These are phyloP conservation scores for Strigops habroptila DNA, from an alignment of 2,113 vertebrate genomes.

Conservation along the genomic window DNA sequence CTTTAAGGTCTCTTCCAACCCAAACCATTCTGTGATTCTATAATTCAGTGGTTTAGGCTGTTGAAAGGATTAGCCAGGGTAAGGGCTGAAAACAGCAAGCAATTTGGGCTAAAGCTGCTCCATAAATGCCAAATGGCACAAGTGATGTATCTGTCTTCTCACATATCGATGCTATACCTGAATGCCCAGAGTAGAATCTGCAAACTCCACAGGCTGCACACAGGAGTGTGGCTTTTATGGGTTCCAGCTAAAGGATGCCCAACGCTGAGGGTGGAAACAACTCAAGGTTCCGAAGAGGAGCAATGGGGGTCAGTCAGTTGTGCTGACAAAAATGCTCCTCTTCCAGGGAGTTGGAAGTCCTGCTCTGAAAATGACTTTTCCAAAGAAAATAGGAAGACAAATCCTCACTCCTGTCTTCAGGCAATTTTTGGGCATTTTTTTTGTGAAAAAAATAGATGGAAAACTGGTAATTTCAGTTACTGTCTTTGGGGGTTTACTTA, in stretches of 20 bases:
- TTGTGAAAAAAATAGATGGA: background rate
- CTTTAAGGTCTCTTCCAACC: background rate
- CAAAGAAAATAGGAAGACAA: background rate
- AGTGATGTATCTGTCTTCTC: background rate
- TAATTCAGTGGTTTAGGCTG: background rate
- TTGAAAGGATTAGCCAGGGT: background rate
- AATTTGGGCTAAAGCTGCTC: background rate
- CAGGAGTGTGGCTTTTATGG: background rate
- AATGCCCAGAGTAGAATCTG: background rate
- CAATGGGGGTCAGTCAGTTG: background rate
- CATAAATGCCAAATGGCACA: background rate
- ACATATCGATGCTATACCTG: rapidly evolving
- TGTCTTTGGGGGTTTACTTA: background rate
- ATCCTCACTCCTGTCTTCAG: background rate
- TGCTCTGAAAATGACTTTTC: background rate
- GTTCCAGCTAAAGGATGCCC: background rate
- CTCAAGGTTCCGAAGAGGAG: background rate
- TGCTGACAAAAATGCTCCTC: background rate
- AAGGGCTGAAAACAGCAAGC: background rate
- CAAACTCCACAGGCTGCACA: too few relatives aligned
- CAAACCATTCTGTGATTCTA: background rate
- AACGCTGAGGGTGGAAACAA: rapidly evolving
- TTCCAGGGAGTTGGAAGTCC: background rate
- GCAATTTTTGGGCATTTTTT: background rate
- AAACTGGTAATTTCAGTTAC: background rate